Evolutionary conservation across 2,888 invertebrate genomes (phyloP), one percentile per base, ranked within the genome.

Genomic region (Nymphalis polychloros): DNA sequence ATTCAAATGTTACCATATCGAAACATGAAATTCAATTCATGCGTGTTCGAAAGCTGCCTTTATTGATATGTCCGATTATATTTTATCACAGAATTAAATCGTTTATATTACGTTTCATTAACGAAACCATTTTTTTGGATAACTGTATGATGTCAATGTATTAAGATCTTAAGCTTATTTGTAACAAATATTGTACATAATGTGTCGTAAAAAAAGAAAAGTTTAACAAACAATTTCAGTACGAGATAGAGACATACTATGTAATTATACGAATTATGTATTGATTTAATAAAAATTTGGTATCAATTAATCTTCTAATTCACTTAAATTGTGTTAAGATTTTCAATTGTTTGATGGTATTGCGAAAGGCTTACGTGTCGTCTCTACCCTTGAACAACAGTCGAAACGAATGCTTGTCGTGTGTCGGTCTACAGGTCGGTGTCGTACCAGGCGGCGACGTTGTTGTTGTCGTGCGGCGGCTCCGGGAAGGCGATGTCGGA

Each of bases 401-500:
- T 6, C 48, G 48, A 17, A 16, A 50, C 27, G 20, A 10, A n/a
- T 19, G 52, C 0, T 8, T 10, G 52, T 20, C 0, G 53, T n/a
- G 31, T 31, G 55, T n/a, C 31, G 1, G 57, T 13, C 31, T 95
- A 98, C 84, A 98, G 96, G 92, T 98, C 98, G 76, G 98, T 98
- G 93, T 98, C 98, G 92, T 98, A 98, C 98, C 98, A 98, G 80
- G 98, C 98, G 75, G 98, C 97, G 78, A 97, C 96, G 87, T 97
- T 97, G 87, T 96, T 97, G 93, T 97, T 97, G 88, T 97, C 97
- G 81, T 96, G 96, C 59, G 97, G 97, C 70, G 98, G 98, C 82
- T 94, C 94, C 5, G 95, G 95, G 85, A 96, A 95, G 82, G 96
- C 95, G 82, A 95, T 94, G 85, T 97, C 97, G 77, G 95, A 95